Percentiles rank a stretch among this genome's conserved stretches.
Evolutionary conservation across 2,113 vertebrate species (phyloP).

Genomic region (Brienomyrus brachyistius): DNA sequence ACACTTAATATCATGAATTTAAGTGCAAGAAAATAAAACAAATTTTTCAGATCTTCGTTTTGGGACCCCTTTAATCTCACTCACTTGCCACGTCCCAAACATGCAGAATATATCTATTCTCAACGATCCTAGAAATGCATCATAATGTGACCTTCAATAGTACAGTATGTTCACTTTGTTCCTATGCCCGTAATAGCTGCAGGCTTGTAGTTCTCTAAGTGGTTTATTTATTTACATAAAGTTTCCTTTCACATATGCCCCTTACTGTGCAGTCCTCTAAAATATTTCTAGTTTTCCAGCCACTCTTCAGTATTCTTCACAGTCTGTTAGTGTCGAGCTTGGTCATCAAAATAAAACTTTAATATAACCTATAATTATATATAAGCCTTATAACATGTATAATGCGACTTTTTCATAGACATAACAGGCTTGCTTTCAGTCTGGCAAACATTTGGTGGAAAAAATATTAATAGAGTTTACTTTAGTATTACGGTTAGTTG

Average conservation of each 20-base stretch:
- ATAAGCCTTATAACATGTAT: background rate
- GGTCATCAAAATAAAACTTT: background rate
- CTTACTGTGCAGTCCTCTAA: background rate
- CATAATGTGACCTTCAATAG: background rate
- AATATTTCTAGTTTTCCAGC: conserved; percentile 1
- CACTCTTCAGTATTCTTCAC: background rate
- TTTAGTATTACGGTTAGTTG: background rate
- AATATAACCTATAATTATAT: background rate
- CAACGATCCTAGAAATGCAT: background rate
- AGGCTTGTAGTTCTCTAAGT: background rate
- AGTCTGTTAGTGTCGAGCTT: background rate
- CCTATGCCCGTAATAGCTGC: background rate
- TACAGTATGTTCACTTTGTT: background rate
- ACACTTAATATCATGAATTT: background rate
- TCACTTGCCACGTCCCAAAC: background rate
- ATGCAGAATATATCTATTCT: background rate
- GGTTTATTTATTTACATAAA: conserved; percentile 6
- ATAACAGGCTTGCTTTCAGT: background rate
- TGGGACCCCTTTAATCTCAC: background rate
- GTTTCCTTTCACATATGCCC: conserved; percentile 24
- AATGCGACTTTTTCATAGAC: background rate
- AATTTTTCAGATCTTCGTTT: background rate
- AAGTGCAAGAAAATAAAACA: background rate
- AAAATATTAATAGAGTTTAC: background rate
- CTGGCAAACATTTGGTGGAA: background rate